phyloP scores from a whole-genome alignment of 1,140 invertebrate genomes.

The Bombus picipes region DNA sequence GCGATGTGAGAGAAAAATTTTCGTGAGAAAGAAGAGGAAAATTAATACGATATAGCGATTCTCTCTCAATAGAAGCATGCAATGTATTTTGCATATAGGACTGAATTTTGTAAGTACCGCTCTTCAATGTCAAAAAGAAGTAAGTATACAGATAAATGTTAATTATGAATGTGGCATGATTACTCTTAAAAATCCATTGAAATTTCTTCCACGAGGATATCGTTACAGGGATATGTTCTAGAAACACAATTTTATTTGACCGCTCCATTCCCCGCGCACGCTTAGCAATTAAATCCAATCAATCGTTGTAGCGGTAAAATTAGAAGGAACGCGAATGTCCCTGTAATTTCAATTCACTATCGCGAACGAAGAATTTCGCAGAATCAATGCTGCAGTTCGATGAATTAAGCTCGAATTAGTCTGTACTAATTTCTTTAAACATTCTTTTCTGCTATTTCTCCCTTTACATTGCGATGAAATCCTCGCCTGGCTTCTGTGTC shows the following conservation, averaged over 20 bases:
- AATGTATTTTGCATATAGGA: neutral
- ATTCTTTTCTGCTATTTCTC: too few species aligned
- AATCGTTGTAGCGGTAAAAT: neutral
- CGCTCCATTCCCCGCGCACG: neutral
- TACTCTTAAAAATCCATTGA: neutral
- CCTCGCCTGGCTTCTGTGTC: neutral
- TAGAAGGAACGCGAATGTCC: neutral
- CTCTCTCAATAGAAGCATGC: neutral
- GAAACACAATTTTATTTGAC: neutral
- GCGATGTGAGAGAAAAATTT: neutral
- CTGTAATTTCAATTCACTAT: neutral
- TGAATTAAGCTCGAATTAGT: neutral
- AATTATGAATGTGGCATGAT: neutral
- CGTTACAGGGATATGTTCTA: neutral
- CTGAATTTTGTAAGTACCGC: neutral
- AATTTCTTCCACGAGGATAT: too few species aligned
- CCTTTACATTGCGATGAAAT: neutral
- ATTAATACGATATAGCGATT: neutral
- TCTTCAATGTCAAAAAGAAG: neutral
- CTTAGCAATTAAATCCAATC: constrained; percentile 13
- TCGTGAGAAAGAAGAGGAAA: neutral
- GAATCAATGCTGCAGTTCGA: neutral
- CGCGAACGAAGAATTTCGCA: neutral
- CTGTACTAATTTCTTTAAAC: neutral
- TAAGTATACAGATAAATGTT: neutral